Conservation (phyloP, 2,113 vertebrate species). For the Muscicapa adusta region DNA sequence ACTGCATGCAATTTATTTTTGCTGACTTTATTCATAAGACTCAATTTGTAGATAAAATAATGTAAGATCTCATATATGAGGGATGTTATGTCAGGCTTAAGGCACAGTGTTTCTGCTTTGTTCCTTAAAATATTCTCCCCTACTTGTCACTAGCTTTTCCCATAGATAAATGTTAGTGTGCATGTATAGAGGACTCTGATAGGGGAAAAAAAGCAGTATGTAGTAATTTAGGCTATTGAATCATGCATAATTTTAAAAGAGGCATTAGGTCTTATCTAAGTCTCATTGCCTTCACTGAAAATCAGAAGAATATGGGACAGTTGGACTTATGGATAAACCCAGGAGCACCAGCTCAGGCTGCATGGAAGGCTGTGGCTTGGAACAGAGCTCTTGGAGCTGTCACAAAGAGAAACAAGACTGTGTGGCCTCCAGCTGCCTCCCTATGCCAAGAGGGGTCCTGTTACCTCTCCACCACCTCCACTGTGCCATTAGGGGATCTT, state of each 20-base stretch:
- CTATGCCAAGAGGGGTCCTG: accelerated
- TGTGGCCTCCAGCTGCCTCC: background rate
- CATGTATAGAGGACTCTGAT: background rate
- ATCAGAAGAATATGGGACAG: background rate
- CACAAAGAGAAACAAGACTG: background rate
- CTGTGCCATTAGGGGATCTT: background rate
- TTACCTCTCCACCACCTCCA: background rate
- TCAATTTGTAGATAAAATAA: background rate
- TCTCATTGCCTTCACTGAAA: background rate
- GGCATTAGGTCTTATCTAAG: background rate
- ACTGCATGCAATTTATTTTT: background rate
- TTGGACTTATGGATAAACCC: background rate
- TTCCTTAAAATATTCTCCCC: background rate
- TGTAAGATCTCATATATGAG: background rate
- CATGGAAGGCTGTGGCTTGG: background rate
- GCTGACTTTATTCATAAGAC: background rate
- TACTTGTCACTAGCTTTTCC: background rate
- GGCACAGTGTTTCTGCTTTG: background rate
- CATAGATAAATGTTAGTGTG: background rate
- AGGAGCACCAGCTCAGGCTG: background rate
- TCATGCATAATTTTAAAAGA: background rate
- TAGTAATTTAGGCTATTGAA: background rate
- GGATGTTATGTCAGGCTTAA: background rate
- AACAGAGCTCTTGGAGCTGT: background rate
- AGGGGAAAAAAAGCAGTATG: background rate